Percentiles rank a stretch among this genome's conserved stretches.
These are phyloP conservation scores for Drosophila bifasciata DNA, from an alignment of 1,140 invertebrate species.

Conservation along the genomic window DNA sequence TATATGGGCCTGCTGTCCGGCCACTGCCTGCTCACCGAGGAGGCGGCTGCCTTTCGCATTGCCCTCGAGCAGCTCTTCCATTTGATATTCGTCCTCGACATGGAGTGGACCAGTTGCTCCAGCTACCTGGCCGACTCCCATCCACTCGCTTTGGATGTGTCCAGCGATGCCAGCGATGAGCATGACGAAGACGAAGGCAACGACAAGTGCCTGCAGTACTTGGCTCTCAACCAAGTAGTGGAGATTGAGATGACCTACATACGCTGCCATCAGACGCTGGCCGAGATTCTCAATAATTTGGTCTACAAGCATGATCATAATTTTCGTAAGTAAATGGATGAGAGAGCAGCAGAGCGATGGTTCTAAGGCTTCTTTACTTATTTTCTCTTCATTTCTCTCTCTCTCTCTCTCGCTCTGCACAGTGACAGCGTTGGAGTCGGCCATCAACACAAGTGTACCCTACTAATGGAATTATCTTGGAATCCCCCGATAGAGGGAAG, in stretches of 20 bases:
- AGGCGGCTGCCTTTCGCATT: conserved; percentile 41
- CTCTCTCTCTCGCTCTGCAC: conserved; percentile 15
- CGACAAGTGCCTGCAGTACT: conserved; percentile 35
- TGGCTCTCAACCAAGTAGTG: conserved; percentile 60
- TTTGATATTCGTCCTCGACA: conserved; percentile 57
- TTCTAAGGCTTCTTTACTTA: not conserved
- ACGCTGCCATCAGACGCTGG: conserved; percentile 72
- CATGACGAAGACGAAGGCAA: not conserved
- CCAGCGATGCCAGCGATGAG: conserved; percentile 6
- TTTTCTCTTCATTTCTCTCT: not conserved
- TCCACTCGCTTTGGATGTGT: conserved; percentile 50
- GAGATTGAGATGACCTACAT: conserved; percentile 76
- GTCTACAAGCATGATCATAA: conserved; percentile 58
- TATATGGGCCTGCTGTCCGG: conserved; percentile 50
- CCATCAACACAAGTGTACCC: conserved; percentile 67
- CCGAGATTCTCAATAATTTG: conserved; percentile 50
- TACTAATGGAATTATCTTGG: conserved; percentile 3
- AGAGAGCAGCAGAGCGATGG: no score
- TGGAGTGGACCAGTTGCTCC: conserved; percentile 59
- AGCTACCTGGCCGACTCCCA: conserved; percentile 47
- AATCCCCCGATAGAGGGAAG: no score
- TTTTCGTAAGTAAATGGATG: conserved; percentile 60
- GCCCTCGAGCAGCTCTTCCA: conserved; percentile 72
- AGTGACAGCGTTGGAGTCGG: conserved; percentile 72
- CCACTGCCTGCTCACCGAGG: conserved; percentile 62